These are phyloP conservation scores for Platycercus adscitus DNA, from an alignment of 2,113 vertebrate species.

Conservation along the genomic window DNA sequence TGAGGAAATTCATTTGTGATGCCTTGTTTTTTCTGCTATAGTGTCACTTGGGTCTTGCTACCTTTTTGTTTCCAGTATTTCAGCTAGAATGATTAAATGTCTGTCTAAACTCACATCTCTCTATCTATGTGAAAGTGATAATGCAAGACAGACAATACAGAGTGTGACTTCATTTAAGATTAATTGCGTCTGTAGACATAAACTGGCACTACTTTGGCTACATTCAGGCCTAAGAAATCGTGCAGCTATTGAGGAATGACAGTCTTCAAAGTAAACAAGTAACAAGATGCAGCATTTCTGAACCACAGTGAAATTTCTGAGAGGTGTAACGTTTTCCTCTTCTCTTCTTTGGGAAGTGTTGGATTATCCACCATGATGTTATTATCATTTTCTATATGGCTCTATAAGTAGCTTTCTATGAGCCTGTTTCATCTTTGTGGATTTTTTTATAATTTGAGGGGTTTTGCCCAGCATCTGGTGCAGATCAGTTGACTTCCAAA, in stretches of 20 bases:
- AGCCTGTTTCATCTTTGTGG: not conserved
- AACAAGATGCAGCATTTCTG: not conserved
- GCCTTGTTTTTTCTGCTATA: not conserved
- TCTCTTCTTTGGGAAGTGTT: not conserved
- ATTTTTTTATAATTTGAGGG: not conserved
- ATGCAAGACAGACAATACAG: not conserved
- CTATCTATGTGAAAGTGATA: not conserved
- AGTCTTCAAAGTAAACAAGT: not conserved
- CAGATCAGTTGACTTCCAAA: not conserved
- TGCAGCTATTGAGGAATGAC: not conserved
- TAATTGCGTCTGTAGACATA: not conserved
- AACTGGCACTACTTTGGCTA: not conserved
- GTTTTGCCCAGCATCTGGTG: not conserved
- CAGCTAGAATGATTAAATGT: not conserved
- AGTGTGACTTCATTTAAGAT: not conserved
- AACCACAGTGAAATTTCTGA: not conserved
- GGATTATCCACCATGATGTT: not conserved
- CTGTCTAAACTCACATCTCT: not conserved
- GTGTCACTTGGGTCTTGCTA: not conserved
- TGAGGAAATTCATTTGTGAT: not conserved
- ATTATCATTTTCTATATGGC: not conserved
- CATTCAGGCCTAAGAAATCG: not conserved
- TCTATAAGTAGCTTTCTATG: not conserved
- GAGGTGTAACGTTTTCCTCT: fast-evolving
- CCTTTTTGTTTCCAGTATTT: not conserved